phyloP scores from a whole-genome alignment of 1,140 invertebrate species.

The Sitobion miscanthi region DNA sequence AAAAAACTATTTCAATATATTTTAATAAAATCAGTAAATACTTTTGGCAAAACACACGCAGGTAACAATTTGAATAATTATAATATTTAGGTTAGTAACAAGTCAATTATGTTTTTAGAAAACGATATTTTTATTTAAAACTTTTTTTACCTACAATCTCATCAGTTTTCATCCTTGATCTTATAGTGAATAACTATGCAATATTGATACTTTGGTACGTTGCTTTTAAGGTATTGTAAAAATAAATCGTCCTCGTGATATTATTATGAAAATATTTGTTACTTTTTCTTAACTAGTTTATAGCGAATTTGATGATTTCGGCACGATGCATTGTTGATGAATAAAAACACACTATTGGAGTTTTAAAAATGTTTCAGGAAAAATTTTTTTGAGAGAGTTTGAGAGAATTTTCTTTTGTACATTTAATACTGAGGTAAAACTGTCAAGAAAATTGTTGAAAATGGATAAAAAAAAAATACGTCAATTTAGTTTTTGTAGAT shows the following conservation, averaged over 20 bases:
- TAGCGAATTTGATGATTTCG: too few relatives aligned
- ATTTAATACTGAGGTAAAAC: too few relatives aligned
- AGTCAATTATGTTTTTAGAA: neutral
- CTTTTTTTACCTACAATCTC: neutral
- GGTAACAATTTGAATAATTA: neutral
- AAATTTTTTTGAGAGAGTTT: too few relatives aligned
- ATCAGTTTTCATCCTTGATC: neutral
- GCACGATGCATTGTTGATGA: too few relatives aligned
- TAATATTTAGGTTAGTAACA: neutral
- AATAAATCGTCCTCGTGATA: neutral
- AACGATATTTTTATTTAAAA: neutral
- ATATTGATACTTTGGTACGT: neutral
- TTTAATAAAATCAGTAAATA: neutral
- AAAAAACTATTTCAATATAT: neutral
- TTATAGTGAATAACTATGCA: neutral
- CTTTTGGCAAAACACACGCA: neutral
- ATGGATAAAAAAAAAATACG: too few relatives aligned
- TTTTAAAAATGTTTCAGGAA: too few relatives aligned
- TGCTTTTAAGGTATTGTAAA: neutral
- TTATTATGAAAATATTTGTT: too few relatives aligned
- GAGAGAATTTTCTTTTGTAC: too few relatives aligned
- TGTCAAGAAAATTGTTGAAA: neutral
- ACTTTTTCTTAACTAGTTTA: too few relatives aligned
- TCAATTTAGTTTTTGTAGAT: neutral
- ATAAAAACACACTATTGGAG: too few relatives aligned